Base-by-base conservation (phyloP, 2,888 invertebrate species). In the Perithous albicinctus region DNA sequence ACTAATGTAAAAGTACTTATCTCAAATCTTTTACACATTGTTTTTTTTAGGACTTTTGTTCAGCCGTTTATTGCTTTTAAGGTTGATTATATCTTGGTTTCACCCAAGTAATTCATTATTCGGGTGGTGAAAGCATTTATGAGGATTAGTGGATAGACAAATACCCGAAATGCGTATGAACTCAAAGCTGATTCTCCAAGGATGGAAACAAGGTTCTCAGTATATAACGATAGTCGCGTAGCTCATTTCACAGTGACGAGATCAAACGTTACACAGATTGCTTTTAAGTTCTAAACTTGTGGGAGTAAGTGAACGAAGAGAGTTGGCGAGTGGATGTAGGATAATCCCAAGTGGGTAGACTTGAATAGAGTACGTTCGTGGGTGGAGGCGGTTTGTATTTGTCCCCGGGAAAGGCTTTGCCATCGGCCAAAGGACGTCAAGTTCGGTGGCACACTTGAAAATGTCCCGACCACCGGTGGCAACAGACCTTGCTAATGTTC, bases 341-440 rank as follows among this genome's bases (percentile, higher is more conserved):
- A 32, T 29, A 29, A n/a, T 15, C n/a, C 7, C 15, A 32, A 15
- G 15, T 7, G 29, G 26, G 5, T 12, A 56, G 56, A n/a, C 23
- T 51, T 51, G 26, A 32, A 32, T 29, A n/a, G 56, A 32, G n/a
- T 56, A 6, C 56, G 15, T 3, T 56, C 32, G 56, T 56, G 56
- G 26, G n/a, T n/a, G 29, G 15, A 10, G 61, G 10, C 15, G 4
- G 38, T 32, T 56, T 32, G 61, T 10, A 38, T 35, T 32, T 18
- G 61, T 18, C 35, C 12, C 35, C n/a, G 41, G 6, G 12, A 12
- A 41, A 59, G 56, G 56, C 51, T 29, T 70, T 18, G 56, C 26
- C 41, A 1, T 29, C 32, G 35, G 35, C 43, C 75, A 67, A 76
- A 76, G 75, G 67, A 59, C 46, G 59, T 76, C 67, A 59, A 43